Evolutionary conservation across 1,140 invertebrate genomes (phyloP).

Genomic region (Macrocentrus cingulum): DNA sequence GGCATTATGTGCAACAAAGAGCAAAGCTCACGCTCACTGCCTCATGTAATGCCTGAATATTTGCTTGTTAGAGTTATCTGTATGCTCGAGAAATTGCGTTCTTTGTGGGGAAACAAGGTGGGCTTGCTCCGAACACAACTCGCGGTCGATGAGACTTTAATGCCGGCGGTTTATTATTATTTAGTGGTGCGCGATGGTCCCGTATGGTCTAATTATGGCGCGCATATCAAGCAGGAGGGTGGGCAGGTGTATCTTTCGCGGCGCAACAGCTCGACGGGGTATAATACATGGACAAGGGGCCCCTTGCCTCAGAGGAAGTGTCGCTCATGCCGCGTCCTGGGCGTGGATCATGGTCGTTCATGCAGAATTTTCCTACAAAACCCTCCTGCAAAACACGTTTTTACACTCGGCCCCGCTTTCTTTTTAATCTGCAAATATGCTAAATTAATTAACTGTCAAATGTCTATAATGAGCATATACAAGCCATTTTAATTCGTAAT

Average conservation of each 20-base stretch:
- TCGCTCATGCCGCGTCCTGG: constrained; percentile 50
- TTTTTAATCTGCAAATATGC: too few species aligned
- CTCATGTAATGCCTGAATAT: not conserved
- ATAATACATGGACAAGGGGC: constrained; percentile 31
- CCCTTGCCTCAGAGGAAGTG: constrained; percentile 42
- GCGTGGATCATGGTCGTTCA: constrained; percentile 23
- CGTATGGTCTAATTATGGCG: constrained; percentile 43
- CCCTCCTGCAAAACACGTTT: constrained; percentile 29
- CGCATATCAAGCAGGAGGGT: constrained; percentile 37
- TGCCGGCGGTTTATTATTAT: constrained; percentile 33
- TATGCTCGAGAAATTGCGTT: not conserved
- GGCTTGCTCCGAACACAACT: constrained; percentile 17
- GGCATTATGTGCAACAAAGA: too few species aligned
- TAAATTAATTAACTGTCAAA: too few species aligned
- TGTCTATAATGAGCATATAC: too few species aligned
- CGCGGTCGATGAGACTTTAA: constrained; percentile 21
- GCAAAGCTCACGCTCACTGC: too few species aligned
- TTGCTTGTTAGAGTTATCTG: not conserved
- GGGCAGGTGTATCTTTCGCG: constrained; percentile 45
- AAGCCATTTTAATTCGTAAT: too few species aligned
- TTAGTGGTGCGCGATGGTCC: constrained; percentile 33
- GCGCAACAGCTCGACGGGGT: constrained; percentile 44
- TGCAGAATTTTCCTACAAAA: constrained; percentile 16
- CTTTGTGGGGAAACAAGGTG: constrained; percentile 7
- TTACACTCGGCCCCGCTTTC: not conserved